phyloP scores from a whole-genome alignment of 2,888 invertebrate genomes.

The Xestia c-nigrum region DNA sequence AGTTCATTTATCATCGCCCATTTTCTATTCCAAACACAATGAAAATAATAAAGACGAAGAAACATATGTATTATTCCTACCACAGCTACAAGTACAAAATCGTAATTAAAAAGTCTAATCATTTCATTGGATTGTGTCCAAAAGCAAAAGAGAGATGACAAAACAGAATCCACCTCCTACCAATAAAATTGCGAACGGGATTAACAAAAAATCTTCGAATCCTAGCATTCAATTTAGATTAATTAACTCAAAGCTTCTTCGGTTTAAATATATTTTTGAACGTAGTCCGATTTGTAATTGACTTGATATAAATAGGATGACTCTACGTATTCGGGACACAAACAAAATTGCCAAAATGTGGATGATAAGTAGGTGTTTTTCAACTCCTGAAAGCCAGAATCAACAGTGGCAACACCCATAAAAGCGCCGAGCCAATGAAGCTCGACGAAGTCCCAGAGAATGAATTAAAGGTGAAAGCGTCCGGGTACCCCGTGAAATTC shows the following conservation, averaged over 20 bases:
- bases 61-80: too few relatives aligned
- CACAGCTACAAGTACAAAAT: slow-evolving; percentile 7
- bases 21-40: not conserved
- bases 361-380: too few relatives aligned
- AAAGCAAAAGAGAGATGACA: slow-evolving; percentile 16
- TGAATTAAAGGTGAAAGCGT: too few relatives aligned
- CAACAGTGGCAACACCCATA: too few relatives aligned
- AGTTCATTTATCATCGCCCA: not conserved
- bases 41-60: not conserved
- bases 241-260: not conserved
- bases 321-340: not conserved
- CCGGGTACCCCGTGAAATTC: too few relatives aligned
- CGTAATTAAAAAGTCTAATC: slow-evolving; percentile 7
- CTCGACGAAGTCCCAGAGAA: too few relatives aligned
- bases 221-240: slow-evolving; percentile 1
- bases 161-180: slow-evolving; percentile 1
- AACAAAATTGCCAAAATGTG: not conserved
- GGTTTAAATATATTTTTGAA: not conserved
- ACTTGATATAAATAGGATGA: not conserved
- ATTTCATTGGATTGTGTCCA: slow-evolving; percentile 3
- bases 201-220: not conserved
- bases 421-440: too few relatives aligned
- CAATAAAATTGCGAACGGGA: not conserved
- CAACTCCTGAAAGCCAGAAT: too few relatives aligned
- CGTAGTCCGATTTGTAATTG: not conserved